Base-by-base conservation (phyloP, 2,113 vertebrate genomes). In the Tachycineta bicolor region DNA sequence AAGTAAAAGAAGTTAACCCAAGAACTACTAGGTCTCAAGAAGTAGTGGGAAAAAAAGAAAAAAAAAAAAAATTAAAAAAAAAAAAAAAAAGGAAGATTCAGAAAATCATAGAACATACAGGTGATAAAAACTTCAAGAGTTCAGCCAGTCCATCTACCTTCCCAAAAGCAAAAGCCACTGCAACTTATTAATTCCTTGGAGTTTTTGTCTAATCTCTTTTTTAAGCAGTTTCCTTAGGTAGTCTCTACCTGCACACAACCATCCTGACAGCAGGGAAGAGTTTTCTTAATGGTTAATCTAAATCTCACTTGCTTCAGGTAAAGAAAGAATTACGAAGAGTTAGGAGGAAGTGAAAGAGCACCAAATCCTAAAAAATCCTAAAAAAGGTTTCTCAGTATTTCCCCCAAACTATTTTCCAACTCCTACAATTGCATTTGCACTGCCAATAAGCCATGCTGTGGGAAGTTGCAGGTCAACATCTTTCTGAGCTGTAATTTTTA, bases 91-190 rank as follows among this genome's bases (percentile, higher is more conserved):
- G 3, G 14, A 78, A 76, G 25, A 69, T 53, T 80, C 33, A 77
- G 24, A 87, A 92, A 94, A 89, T 44, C 44, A 69, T 4, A 52
- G 49, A 80, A 77, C 63, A 78, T 67, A 74, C 0, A 0, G 55
- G n/a, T 92, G 75, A 93, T 90, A 92, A 89, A 90, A 52, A 70
- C 71, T 93, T 86, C 50, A 83, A 79, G 92, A 87, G 76, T 68
- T 87, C 68, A 67, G 41, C 9, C 28, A 94, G 87, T 79, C 82
- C 78, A 85, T 79, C 64, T 70, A 67, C 29, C 5, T 83, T 22
- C 76, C 46, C 71, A 83, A 84, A 90, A 83, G 71, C 86, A 93
- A 96, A 92, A 86, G 25, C 29, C 78, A 44, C 39, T 52, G 14
- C 63, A 90, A 24, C 22, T 77, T 84, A 83, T 31, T 43, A 26